Evolutionary conservation across 2,888 invertebrate genomes (phyloP).

Genomic region (Pandemis cinnamomeana): DNA sequence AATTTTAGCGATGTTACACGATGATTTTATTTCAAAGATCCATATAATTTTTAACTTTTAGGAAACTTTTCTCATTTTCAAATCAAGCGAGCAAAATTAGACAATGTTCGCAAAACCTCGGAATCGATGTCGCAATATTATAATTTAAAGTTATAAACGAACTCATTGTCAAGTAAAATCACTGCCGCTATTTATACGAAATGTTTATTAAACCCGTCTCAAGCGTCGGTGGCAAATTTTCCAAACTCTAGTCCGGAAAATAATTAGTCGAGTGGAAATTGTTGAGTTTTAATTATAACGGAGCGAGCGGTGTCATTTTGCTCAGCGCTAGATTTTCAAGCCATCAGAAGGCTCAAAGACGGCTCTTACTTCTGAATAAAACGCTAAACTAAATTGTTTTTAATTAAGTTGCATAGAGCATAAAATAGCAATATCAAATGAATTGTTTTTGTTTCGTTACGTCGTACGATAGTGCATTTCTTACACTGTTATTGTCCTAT

Average conservation of each 20-base stretch:
- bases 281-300: constrained; percentile 29
- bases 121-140: neutral
- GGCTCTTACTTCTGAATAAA: neutral
- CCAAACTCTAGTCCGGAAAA: constrained; percentile 31
- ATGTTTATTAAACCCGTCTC: constrained; percentile 23
- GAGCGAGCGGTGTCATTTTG: constrained; percentile 22
- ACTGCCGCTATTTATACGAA: constrained; percentile 1
- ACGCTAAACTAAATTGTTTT: neutral
- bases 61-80: too few relatives aligned
- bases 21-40: too few relatives aligned
- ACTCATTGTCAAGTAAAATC: constrained; percentile 6
- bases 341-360: constrained; percentile 15
- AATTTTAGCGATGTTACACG: too few relatives aligned
- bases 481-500: too few relatives aligned
- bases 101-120: neutral
- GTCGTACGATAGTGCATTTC: too few relatives aligned
- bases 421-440: neutral
- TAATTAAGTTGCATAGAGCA: neutral
- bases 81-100: too few relatives aligned
- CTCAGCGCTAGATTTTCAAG: constrained; percentile 3
- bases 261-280: constrained; percentile 29
- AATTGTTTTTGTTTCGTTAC: neutral
- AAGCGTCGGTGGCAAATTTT: constrained; percentile 21
- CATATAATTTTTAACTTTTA: too few relatives aligned
- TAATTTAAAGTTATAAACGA: neutral